Base-by-base conservation (phyloP, 2,113 vertebrate species). In the Perca schrenkii region DNA sequence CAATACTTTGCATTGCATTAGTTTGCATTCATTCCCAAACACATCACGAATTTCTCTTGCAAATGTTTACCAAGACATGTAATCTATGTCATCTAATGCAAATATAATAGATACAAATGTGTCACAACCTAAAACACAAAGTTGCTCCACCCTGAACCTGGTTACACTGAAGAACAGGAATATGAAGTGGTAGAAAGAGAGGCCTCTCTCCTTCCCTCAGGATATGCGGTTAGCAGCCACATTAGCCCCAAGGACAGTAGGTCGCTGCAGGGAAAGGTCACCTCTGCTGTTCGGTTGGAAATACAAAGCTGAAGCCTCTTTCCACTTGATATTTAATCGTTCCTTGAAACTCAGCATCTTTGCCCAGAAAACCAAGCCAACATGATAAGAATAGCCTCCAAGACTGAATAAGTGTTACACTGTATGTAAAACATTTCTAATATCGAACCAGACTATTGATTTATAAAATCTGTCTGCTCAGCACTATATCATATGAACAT, bases 221-320 rank as follows among this genome's bases (percentile, higher is more conserved):
- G 31, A 58, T 62, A 54, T 83, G 86, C 3, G 56, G 84, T 77
- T 79, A 70, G 80, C 49, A 80, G 50, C 52, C 31, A 82, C 77
- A 86, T 86, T 74, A 81, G 31, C 67, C 83, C 62, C 67, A 78
- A 81, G 80, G 86, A 84, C 83, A 74, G 54, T 0, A 52, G 80
- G 76, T 83, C 22, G 16, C 61, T 62, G 70, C 54, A 72, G 25
- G 47, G 43, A 84, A 90, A 90, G 87, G 88, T 93, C 85, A 90
- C 82, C 83, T 83, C 82, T 64, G 68, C 31, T 64, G 54, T 19
- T 62, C 77, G 71, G 61, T 50, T 53, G 21, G 34, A 91, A 82
- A 85, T 43, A 70, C 60, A 64, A 64, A 47, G 25, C 63, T 86
- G 54, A 77, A 58, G 28, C 74, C n/a, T 76, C 25, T 36, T 36